Percentiles rank a stretch among this genome's conserved stretches.
phyloP scores from a whole-genome alignment of 2,888 invertebrate species.

The Tetramorium bicarinatum region DNA sequence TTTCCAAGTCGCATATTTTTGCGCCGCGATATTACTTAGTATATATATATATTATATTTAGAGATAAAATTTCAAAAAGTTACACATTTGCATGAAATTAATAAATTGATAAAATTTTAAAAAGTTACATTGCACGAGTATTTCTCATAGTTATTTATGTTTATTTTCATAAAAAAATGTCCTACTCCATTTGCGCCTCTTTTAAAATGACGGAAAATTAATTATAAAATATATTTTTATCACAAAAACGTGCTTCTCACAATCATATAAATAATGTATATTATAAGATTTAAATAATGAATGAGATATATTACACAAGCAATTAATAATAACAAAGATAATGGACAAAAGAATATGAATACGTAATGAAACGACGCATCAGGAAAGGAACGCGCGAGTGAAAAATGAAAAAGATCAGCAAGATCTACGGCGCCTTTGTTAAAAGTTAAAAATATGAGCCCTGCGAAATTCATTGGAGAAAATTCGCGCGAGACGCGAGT shows the following conservation, averaged over 20 bases:
- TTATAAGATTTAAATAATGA: neutral
- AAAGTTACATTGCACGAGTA: neutral
- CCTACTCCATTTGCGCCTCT: neutral
- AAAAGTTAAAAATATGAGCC: conserved; percentile 34
- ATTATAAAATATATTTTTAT: conserved; percentile 20
- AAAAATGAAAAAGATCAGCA: neutral
- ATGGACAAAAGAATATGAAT: neutral
- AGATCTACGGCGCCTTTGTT: neutral
- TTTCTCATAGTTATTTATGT: neutral
- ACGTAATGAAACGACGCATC: neutral
- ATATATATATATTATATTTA: no score
- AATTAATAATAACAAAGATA: neutral
- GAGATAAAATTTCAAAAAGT: neutral
- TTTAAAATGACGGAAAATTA: neutral
- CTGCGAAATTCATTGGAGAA: conserved; percentile 20
- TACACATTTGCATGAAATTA: neutral
- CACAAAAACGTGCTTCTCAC: neutral
- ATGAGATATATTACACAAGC: neutral
- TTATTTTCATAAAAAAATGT: neutral
- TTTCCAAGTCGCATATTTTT: neutral
- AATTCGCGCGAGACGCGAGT: conserved; percentile 2
- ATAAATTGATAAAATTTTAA: neutral
- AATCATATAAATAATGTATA: neutral
- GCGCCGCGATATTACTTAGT: neutral
- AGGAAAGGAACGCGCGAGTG: neutral